A percentile compares a stretch with the other conserved stretches of the same genome.
phyloP scores from a whole-genome alignment of 2,113 vertebrate genomes.

The Petromus typicus region DNA sequence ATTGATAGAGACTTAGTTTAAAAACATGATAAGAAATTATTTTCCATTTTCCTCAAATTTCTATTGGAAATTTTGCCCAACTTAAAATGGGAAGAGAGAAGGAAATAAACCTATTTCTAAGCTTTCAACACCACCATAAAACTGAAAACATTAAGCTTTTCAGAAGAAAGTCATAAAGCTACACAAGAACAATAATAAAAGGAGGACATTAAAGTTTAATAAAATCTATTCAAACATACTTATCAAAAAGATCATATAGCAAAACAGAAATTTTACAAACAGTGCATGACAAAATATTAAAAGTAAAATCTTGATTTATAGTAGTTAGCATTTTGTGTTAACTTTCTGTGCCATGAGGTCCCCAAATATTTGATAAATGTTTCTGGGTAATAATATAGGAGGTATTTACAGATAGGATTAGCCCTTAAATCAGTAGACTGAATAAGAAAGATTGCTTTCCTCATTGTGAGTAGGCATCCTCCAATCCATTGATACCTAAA shows the following conservation, averaged over 20 bases:
- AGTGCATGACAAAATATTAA: not conserved
- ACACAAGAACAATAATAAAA: not conserved
- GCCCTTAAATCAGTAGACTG: not conserved
- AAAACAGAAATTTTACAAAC: not conserved
- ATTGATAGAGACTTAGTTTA: not conserved
- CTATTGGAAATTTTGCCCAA: not conserved
- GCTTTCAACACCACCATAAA: not conserved
- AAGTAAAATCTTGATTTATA: not conserved
- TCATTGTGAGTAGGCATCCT: not conserved
- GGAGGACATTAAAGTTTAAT: not conserved
- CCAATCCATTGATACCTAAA: not conserved
- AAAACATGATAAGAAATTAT: not conserved
- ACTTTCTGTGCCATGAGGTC: not conserved
- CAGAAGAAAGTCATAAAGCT: not conserved
- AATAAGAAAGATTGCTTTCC: not conserved
- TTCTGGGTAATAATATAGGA: not conserved
- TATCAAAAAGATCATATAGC: not conserved
- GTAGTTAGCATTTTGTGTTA: not conserved
- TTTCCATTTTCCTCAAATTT: not conserved
- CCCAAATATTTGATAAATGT: not conserved
- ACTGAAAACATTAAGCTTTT: slow-evolving; percentile 12
- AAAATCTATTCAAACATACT: not conserved
- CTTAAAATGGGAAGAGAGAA: not conserved
- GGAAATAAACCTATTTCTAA: not conserved
- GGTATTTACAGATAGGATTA: not conserved